A percentile compares a stretch with the other conserved stretches of the same genome.
These are phyloP conservation scores for Apoderus coryli DNA, from an alignment of 2,888 invertebrate species.

Conservation along the genomic window DNA sequence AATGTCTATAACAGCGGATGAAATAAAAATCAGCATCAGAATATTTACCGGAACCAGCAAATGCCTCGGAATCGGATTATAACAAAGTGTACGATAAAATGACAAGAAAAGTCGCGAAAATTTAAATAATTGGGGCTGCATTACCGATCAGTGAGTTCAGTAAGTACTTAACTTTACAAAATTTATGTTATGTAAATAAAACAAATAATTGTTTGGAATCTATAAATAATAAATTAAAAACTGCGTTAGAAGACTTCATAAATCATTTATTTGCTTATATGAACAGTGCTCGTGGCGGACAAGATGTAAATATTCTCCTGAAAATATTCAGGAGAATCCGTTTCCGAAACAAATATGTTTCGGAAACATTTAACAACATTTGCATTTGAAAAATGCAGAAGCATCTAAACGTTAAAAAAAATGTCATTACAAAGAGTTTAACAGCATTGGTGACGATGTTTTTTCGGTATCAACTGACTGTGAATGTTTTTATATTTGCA, in stretches of 20 bases:
- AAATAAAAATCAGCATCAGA: constrained; percentile 8
- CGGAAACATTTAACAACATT: constrained; percentile 8
- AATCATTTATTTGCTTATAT: constrained; percentile 8
- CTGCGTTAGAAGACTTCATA: constrained; percentile 8
- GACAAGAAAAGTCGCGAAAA: constrained; percentile 7
- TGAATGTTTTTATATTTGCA: too few species aligned
- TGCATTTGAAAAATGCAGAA: constrained; percentile 8
- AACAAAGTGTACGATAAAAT: constrained; percentile 4
- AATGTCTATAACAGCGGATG: constrained; percentile 7
- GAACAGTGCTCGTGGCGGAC: constrained; percentile 3
- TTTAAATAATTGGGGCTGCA: constrained; percentile 7
- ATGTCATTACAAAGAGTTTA: constrained; percentile 2
- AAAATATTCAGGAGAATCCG: neutral
- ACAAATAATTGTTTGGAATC: constrained; percentile 9
- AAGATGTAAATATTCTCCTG: constrained; percentile 8
- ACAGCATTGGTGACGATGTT: constrained; percentile 6
- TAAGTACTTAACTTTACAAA: constrained; percentile 9
- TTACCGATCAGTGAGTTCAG: constrained; percentile 8
- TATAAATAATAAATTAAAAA: constrained; percentile 9
- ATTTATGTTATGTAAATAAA: constrained; percentile 8
- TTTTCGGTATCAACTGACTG: constrained; percentile 6
- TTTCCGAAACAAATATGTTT: constrained; percentile 7
- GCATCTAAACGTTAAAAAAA: constrained; percentile 1
- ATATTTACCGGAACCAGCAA: constrained; percentile 9
- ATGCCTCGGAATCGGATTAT: constrained; percentile 5